Evolutionary conservation across 2,888 invertebrate species (phyloP), one percentile per base, ranked within the genome.

Genomic region (Sylvicola cinctus): DNA sequence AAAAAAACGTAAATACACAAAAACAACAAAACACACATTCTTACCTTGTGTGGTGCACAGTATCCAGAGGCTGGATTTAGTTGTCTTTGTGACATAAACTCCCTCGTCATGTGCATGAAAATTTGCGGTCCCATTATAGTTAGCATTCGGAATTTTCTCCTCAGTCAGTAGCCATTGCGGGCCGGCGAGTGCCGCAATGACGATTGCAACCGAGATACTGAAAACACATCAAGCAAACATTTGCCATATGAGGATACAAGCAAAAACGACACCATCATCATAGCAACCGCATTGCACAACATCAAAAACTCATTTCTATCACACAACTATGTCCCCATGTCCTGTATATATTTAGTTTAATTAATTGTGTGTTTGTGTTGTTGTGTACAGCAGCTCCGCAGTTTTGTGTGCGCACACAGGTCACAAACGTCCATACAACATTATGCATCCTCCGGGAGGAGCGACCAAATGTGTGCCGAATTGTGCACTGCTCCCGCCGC

Each of bases 91-190:
- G 25, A 57, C 45, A 40, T 51, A 56, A 40, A 51, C 55, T 33
- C 55, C 55, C 41, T 58, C 56, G 39, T 58, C 55, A 35, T 50
- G 41, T 11, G 46, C 49, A 40, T 55, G 52, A 34, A 52, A 56
- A 40, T 55, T 55, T 17, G 52, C 49, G 12, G 83, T 79, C 5
- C 79, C 77, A 54, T 84, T 85, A 55, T 71, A 77, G 33, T 66
- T 61, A 10, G 72, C 70, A 57, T 77, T 81, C 37, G 74, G 68
- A 63, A 87, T 72, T 52, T 78, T 79, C 55, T 88, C 87, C 52
- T 83, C 76, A 3, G 84, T 84, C 44, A 78, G 74, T 16, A 88
- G 65, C 88, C 88, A 88, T 58, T 81, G 77, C 12, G 59, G 58
- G 7, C 58, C 58, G n/a, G 59, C 58, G 39, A 58, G 38, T 10